These are phyloP conservation scores for Pangasianodon hypophthalmus DNA, from an alignment of 2,113 vertebrate species.

Conservation along the genomic window DNA sequence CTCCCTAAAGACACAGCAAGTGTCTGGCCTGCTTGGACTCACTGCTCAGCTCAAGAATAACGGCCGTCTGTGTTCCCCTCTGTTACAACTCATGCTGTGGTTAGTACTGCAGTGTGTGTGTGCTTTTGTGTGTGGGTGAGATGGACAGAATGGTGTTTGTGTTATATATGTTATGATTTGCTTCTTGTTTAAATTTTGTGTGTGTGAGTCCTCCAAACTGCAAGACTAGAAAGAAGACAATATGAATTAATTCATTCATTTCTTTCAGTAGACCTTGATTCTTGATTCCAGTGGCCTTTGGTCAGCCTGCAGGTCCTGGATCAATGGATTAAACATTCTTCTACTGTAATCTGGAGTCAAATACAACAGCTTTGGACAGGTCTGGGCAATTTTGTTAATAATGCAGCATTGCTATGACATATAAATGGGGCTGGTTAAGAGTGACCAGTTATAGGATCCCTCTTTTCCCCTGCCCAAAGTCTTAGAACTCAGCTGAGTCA, in stretches of 20 bases:
- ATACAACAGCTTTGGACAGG: constrained; percentile 11
- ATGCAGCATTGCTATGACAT: neutral
- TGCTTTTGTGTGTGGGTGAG: constrained; percentile 16
- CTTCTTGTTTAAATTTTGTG: constrained; percentile 7
- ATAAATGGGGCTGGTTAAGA: neutral
- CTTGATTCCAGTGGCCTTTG: neutral
- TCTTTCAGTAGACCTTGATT: neutral
- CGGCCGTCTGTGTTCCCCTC: constrained; percentile 12
- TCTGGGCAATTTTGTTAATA: neutral
- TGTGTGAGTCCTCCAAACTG: neutral
- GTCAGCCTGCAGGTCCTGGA: neutral
- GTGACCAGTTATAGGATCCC: neutral
- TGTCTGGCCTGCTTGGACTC: constrained; percentile 19
- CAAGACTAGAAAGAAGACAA: neutral
- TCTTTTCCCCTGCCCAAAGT: neutral
- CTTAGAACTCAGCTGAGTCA: neutral
- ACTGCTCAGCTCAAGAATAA: neutral
- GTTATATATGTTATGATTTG: constrained; percentile 19
- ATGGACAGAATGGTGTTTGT: constrained; percentile 16
- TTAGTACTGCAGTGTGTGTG: constrained; percentile 12
- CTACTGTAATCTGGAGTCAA: constrained; percentile 3
- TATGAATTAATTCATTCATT: neutral
- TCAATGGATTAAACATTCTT: constrained; percentile 12
- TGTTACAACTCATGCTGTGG: constrained; percentile 16
- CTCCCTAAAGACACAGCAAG: constrained; percentile 23